These are phyloP conservation scores for Heteronetta atricapilla DNA, from an alignment of 2,113 vertebrate species.

Conservation along the genomic window DNA sequence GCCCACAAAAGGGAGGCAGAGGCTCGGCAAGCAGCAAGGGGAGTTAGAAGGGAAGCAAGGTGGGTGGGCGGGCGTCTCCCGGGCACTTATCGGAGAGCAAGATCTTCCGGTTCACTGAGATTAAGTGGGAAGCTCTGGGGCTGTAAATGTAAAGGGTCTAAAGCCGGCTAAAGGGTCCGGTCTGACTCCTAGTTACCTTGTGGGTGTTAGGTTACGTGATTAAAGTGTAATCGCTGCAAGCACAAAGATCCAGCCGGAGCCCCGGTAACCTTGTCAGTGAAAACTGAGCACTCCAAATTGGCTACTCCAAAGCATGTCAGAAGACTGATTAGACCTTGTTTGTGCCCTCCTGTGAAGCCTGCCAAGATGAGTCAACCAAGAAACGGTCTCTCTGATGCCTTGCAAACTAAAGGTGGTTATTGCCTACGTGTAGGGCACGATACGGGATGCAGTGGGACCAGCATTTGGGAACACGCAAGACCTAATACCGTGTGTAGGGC, in stretches of 20 bases:
- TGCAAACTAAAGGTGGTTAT: background rate
- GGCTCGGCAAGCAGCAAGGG: background rate
- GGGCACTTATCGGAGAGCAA: background rate
- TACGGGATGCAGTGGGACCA: background rate
- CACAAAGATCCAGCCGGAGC: background rate
- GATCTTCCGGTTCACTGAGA: background rate
- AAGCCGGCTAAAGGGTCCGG: background rate
- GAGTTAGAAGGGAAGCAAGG: background rate
- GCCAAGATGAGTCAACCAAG: background rate
- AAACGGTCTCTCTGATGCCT: background rate
- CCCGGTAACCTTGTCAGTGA: background rate
- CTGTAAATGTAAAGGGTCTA: background rate
- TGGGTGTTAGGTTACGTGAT: background rate
- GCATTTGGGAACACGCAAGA: background rate
- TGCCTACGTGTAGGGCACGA: background rate
- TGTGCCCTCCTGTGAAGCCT: background rate
- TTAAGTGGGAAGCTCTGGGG: background rate
- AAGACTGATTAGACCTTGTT: background rate
- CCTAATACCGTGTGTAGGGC: background rate
- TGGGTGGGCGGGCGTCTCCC: background rate
- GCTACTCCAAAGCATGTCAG: background rate
- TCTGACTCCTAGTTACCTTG: background rate
- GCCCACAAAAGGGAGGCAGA: background rate
- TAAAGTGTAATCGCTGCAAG: background rate
- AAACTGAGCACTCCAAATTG: background rate